phyloP scores from a whole-genome alignment of 2,888 invertebrate genomes.

The Polymixis flavicincta region DNA sequence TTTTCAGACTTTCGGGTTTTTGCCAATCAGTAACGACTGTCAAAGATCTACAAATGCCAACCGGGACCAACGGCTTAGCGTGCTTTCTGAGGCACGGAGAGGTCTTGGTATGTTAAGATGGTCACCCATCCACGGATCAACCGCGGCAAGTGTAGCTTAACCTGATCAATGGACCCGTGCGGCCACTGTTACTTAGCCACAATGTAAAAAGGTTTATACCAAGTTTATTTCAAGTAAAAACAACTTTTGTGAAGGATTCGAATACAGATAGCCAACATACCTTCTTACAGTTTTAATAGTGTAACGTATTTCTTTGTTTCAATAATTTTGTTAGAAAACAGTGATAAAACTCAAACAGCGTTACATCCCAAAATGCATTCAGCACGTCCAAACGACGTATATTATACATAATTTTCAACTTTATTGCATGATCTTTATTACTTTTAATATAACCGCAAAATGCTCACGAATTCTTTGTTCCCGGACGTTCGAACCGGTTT shows the following conservation, averaged over 20 bases:
- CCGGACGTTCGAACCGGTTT: slow-evolving; percentile 66
- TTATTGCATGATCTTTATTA: slow-evolving; percentile 48
- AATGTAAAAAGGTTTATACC: no score
- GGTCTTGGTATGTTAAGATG: no score
- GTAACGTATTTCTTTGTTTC: neutral
- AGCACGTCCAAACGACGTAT: slow-evolving; percentile 14
- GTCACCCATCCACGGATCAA: no score
- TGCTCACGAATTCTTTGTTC: slow-evolving; percentile 44
- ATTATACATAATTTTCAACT: slow-evolving; percentile 39
- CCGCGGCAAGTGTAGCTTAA: no score
- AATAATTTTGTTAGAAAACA: neutral
- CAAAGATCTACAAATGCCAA: no score
- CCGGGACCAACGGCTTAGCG: no score
- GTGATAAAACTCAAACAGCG: slow-evolving; percentile 1
- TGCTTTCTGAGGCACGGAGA: no score
- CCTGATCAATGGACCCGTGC: no score
- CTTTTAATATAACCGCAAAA: slow-evolving; percentile 54
- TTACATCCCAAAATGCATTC: slow-evolving; percentile 17
- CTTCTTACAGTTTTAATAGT: neutral
- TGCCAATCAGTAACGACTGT: no score
- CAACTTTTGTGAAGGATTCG: neutral
- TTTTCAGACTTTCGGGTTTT: no score
- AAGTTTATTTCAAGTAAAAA: neutral
- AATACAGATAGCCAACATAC: neutral
- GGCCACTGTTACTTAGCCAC: no score